Conservation (phyloP, 2,113 vertebrate species). For the Podocnemis expansa region DNA sequence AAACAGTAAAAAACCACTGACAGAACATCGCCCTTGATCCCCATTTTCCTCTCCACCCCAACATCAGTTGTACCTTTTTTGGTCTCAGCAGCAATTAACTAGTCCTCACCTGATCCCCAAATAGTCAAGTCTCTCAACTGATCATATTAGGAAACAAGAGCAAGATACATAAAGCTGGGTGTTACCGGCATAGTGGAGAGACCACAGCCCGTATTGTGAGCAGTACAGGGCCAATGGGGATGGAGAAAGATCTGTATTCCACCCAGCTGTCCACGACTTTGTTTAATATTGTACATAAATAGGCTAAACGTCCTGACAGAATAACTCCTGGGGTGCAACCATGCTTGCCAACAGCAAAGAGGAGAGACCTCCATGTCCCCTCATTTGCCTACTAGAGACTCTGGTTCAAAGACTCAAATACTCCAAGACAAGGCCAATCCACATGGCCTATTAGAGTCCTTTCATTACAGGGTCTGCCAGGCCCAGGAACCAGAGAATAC, state of each 20-base stretch:
- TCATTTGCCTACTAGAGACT: background rate
- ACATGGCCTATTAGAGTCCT: background rate
- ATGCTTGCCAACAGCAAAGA: background rate
- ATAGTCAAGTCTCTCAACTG: background rate
- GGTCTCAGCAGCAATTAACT: background rate
- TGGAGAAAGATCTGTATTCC: background rate
- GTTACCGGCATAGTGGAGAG: background rate
- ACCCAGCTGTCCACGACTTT: background rate
- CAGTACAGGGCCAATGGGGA: background rate
- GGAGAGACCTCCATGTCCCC: background rate
- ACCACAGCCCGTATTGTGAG: background rate
- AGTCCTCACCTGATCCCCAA: background rate
- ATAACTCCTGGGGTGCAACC: background rate
- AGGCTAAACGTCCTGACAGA: background rate
- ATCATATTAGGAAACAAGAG: background rate
- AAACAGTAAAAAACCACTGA: background rate
- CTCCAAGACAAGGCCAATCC: background rate
- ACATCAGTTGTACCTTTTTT: background rate
- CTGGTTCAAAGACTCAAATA: background rate
- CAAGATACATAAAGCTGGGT: background rate
- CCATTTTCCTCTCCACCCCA: background rate
- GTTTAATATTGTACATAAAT: background rate
- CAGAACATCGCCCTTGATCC: background rate
- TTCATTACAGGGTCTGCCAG: background rate
- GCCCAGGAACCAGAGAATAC: accelerated